Base-by-base conservation (phyloP, 2,888 invertebrate species). In the Capitulum mitella region DNA sequence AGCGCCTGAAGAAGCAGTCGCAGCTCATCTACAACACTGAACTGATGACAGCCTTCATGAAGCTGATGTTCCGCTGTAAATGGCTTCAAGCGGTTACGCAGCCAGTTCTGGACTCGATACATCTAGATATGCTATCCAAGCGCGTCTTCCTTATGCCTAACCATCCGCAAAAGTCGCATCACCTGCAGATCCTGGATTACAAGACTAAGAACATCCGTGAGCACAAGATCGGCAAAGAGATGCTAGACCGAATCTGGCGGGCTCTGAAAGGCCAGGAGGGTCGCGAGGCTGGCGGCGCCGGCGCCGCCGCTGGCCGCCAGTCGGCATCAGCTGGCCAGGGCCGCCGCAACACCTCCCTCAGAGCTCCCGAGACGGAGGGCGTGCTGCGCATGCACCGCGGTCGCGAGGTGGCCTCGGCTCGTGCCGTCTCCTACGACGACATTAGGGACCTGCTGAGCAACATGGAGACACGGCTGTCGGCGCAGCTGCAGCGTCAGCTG, bases 1-100 rank as follows among this genome's bases (percentile, higher is more conserved):
- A 88, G 81, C 85, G 89, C 80, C 83, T 89, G 26, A 88, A 86
- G 0, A 89, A 89, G 81, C 90, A 90, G 84, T 89, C 89, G 0
- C 81, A 81, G 61, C 70, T 81, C 51, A 80, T 81, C 26, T 81
- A 80, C 77, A 79, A 81, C 29, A 81, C 81, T 79, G 81, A 81
- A 37, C 29, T 34, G 43, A 37, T 79, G 37, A 74, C 32, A 3
- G 29, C 54, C 40, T 78, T 37, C 32, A 43, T 70, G 29, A 64
- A 78, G 70, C 16, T n/a, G 5, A 46, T 43, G 12, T 61, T 37
- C 26, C 37, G 37, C 46, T 75, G 75, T 32, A 29, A 14, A 1
- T 61, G 76, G 61, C 51, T 54, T 40, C 46, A 77, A 6, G 16
- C 19, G 2, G 10, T 43, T 22, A 77, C n/a, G 16, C 34, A 37